Evolutionary conservation across 2,888 invertebrate species (phyloP).

Genomic region (Tetragnatha montana): DNA sequence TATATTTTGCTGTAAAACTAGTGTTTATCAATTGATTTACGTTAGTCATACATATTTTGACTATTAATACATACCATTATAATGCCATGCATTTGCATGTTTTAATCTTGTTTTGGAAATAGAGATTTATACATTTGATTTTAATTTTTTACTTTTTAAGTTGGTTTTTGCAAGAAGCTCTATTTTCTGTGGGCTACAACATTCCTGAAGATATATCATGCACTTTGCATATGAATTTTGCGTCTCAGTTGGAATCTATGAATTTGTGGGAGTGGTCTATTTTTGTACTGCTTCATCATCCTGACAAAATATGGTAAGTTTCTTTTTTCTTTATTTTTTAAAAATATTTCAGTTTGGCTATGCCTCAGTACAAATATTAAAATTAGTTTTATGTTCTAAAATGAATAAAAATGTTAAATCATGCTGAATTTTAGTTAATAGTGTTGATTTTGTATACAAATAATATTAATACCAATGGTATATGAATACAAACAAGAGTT

Average conservation of each 20-base stretch:
- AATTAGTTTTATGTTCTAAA: too few species aligned
- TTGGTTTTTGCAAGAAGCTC: conserved; percentile 84
- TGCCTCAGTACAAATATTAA: too few species aligned
- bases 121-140: background rate
- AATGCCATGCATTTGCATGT: too few species aligned
- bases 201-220: conserved; percentile 79
- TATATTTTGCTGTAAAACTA: background rate
- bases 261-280: conserved; percentile 92
- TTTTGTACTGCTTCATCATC: conserved; percentile 82
- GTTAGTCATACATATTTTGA: background rate
- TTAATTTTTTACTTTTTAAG: conserved; percentile 74
- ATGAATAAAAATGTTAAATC: too few species aligned
- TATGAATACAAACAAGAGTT: too few species aligned
- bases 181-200: conserved; percentile 83
- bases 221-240: conserved; percentile 83
- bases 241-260: conserved; percentile 87
- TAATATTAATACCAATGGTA: too few species aligned
- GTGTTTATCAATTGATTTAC: background rate
- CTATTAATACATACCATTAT: background rate
- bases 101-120: background rate
- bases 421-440: too few species aligned
- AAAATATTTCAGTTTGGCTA: background rate
- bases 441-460: too few species aligned
- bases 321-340: background rate
- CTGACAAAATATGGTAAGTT: conserved; percentile 74